phyloP scores from a whole-genome alignment of 1,140 invertebrate species.

The Drosophila ananassae region DNA sequence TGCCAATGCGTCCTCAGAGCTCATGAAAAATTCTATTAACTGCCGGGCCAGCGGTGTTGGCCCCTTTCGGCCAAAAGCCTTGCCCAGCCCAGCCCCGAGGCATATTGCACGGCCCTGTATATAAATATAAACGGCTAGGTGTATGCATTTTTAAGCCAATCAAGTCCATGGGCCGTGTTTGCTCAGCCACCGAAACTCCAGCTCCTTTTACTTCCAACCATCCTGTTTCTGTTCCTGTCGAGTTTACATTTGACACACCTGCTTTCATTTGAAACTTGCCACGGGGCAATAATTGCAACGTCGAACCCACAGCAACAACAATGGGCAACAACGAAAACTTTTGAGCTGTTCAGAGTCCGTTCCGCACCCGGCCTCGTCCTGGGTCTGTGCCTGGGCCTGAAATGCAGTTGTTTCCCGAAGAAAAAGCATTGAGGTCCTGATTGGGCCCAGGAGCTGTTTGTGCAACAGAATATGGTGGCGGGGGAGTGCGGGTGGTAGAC shows the following conservation, averaged over 20 bases:
- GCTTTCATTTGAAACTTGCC: constrained; percentile 78
- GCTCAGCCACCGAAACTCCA: constrained; percentile 49
- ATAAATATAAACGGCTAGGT: constrained; percentile 20
- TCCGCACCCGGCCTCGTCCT: too few relatives aligned
- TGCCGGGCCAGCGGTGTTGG: constrained; percentile 17
- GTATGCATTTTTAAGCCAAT: constrained; percentile 78
- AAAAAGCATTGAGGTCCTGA: constrained; percentile 61
- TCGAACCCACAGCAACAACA: constrained; percentile 54
- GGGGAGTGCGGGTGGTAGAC: constrained; percentile 22
- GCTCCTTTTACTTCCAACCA: constrained; percentile 2
- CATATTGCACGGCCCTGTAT: constrained; percentile 30
- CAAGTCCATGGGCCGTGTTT: constrained; percentile 62
- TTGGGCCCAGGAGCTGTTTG: constrained; percentile 69
- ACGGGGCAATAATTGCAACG: constrained; percentile 72
- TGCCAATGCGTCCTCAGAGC: constrained; percentile 63
- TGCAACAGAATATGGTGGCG: background rate
- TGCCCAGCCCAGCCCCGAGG: background rate
- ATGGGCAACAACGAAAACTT: constrained; percentile 68
- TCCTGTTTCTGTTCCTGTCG: constrained; percentile 39
- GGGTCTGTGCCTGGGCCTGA: constrained; percentile 28
- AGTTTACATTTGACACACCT: constrained; percentile 82
- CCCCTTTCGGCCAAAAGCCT: constrained; percentile 6
- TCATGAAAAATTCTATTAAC: constrained; percentile 82
- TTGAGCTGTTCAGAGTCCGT: constrained; percentile 17
- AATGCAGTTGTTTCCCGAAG: constrained; percentile 63